Evolutionary conservation across 2,113 vertebrate genomes (phyloP), one percentile per base, ranked within the genome.

Genomic region (Ictidomys tridecemlineatus): DNA sequence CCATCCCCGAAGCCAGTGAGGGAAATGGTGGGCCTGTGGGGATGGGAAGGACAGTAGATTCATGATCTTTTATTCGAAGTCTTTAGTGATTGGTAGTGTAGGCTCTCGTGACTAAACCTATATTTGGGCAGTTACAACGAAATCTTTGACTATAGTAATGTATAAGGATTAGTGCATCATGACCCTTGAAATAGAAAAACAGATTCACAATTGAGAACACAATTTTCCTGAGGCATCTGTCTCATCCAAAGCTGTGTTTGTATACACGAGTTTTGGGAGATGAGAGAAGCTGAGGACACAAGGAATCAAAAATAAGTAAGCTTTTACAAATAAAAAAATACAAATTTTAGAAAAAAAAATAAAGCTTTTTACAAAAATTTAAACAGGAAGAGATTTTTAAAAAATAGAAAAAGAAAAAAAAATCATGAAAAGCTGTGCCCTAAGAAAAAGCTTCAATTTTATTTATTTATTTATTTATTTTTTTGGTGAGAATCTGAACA

Each of bases 211-310:
- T 20, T 70, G 11, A 73, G 20, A 92, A 39, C 12, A 48, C 6
- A 45, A 70, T 79, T 73, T 83, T 88, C 39, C 42, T 72, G 42
- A 87, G 11, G 5, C 26, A 78, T 67, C 6, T 53, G 9, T 77
- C 4, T 28, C 2, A 9, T 88, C 11, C 16, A 78, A 87, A 39
- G 0, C 1, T 77, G 0, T 26, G 10, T 42, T 13, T 37, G 0
- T 26, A 6, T 82, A 4, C 76, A 6, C 58, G 11, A 14, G 4
- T 45, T 1, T 39, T 4, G 53, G 13, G 8, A 30, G 9, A 5
- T 2, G 53, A 8, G 8, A 30, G 16, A 8, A 37, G 9, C 8
- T 30, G n/a, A 18, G 37, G 32, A 1, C 67, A 39, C 45, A 89
- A 67, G 78, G 67, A 72, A 85, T 84, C 30, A 16, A 80, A 6